Conservation (phyloP, 2,888 invertebrate species). For the Achlya flavicornis region DNA sequence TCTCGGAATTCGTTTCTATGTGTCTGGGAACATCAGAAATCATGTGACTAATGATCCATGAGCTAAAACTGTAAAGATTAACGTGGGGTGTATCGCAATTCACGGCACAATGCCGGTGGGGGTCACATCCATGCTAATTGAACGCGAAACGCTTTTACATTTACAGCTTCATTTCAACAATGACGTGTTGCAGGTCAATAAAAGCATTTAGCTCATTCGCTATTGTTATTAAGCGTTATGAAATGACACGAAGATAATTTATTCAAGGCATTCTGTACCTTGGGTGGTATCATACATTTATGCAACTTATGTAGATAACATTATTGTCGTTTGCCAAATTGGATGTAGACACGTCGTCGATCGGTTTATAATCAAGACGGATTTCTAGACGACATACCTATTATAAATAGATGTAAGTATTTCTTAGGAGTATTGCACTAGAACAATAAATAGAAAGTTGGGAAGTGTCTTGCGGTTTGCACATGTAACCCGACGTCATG, state of each 20-base stretch:
- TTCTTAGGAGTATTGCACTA: neutral
- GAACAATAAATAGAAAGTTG: neutral
- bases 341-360: slow-evolving; percentile 54
- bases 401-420: slow-evolving; percentile 1
- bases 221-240: slow-evolving; percentile 55
- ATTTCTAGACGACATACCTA: neutral
- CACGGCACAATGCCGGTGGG: slow-evolving; percentile 28
- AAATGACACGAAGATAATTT: slow-evolving; percentile 58
- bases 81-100: slow-evolving; percentile 29
- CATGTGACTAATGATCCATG: slow-evolving; percentile 78
- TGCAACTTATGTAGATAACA: slow-evolving; percentile 58
- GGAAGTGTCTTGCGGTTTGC: neutral
- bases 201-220: slow-evolving; percentile 44
- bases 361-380: slow-evolving; percentile 50
- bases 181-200: slow-evolving; percentile 50
- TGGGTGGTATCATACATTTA: slow-evolving; percentile 61
- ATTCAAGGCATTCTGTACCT: slow-evolving; percentile 57
- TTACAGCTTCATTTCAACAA: slow-evolving; percentile 41
- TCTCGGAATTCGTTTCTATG: slow-evolving; percentile 82
- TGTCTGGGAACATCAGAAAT: slow-evolving; percentile 80
- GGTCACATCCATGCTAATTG: slow-evolving; percentile 34
- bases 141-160: slow-evolving; percentile 34
- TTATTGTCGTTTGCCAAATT: slow-evolving; percentile 61
- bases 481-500: slow-evolving; percentile 7
- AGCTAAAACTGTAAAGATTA: slow-evolving; percentile 50